phyloP scores from a whole-genome alignment of 2,888 invertebrate species.

The Caenorhabditis panamensis region DNA sequence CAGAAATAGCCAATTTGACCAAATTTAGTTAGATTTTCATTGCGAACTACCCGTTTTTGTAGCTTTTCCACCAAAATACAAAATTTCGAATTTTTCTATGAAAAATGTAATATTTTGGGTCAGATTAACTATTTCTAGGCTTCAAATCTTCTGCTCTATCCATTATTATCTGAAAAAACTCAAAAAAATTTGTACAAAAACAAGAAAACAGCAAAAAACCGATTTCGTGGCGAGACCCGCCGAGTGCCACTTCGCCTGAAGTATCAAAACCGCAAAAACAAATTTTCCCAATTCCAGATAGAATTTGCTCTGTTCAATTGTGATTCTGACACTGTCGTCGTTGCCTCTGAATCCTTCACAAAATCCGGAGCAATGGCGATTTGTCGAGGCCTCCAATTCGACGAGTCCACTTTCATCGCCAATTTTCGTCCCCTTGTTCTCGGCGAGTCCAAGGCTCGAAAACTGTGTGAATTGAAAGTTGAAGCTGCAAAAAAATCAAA shows the following conservation, averaged over 20 bases:
- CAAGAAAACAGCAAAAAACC: not conserved
- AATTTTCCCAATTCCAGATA: slow-evolving; percentile 46
- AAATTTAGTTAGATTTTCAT: too few species aligned
- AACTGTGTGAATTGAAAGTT: slow-evolving; percentile 37
- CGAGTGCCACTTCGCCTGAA: too few species aligned
- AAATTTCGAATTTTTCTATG: too few species aligned
- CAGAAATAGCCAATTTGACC: too few species aligned
- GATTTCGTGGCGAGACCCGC: too few species aligned
- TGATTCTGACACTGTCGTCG: slow-evolving; percentile 31
- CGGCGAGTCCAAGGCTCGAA: slow-evolving; percentile 46
- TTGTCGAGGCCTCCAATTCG: slow-evolving; percentile 27
- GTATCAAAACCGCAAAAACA: slow-evolving; percentile 3
- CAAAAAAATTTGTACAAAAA: too few species aligned
- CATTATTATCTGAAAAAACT: too few species aligned
- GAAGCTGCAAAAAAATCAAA: slow-evolving; percentile 52
- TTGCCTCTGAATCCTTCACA: slow-evolving; percentile 42
- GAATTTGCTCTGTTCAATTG: slow-evolving; percentile 45
- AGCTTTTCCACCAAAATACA: too few species aligned
- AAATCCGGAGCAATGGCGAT: slow-evolving; percentile 48
- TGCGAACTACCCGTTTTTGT: too few species aligned
- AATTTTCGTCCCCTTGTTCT: slow-evolving; percentile 50
- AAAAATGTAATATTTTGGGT: too few species aligned
- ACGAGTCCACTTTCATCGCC: slow-evolving; percentile 20
- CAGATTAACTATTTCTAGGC: too few species aligned
- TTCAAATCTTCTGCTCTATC: too few species aligned